Evolutionary conservation across 2,888 invertebrate genomes (phyloP).

Genomic region (Crossocerus cetratus): DNA sequence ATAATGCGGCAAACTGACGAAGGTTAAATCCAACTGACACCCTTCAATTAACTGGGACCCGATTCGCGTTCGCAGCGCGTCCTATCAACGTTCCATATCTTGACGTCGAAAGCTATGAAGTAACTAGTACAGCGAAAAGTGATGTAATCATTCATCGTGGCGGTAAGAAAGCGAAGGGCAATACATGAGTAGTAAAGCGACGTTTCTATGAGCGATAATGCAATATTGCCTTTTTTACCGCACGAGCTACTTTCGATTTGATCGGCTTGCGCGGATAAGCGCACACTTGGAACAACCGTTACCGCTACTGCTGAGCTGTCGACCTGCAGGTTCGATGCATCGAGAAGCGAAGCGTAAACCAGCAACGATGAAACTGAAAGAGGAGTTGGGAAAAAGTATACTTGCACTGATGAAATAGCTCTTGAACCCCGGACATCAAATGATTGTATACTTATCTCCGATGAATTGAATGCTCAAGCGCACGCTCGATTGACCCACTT

Average conservation of each 20-base stretch:
- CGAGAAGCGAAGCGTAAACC: constrained; percentile 32
- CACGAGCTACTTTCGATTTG: constrained; percentile 51
- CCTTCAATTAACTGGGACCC: constrained; percentile 60
- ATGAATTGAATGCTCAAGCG: constrained; percentile 25
- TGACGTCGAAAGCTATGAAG: neutral
- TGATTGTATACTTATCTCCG: constrained; percentile 34
- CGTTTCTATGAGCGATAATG: constrained; percentile 61
- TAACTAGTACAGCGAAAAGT: neutral
- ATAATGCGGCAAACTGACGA: constrained; percentile 59
- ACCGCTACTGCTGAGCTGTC: no score
- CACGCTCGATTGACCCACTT: constrained; percentile 14
- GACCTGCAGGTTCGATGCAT: constrained; percentile 25
- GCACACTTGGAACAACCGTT: constrained; percentile 33
- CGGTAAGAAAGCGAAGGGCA: neutral
- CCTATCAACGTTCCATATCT: no score
- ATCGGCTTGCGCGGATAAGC: constrained; percentile 26
- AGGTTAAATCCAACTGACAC: constrained; percentile 68
- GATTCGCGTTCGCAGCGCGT: no score
- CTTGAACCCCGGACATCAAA: constrained; percentile 23
- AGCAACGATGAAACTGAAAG: constrained; percentile 16
- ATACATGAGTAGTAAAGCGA: constrained; percentile 47
- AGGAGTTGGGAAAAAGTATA: constrained; percentile 12
- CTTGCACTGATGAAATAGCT: constrained; percentile 34
- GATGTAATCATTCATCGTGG: constrained; percentile 39
- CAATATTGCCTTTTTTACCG: constrained; percentile 57